These are phyloP conservation scores for Drosophila punjabiensis DNA, from an alignment of 1,140 invertebrate species.

Conservation along the genomic window DNA sequence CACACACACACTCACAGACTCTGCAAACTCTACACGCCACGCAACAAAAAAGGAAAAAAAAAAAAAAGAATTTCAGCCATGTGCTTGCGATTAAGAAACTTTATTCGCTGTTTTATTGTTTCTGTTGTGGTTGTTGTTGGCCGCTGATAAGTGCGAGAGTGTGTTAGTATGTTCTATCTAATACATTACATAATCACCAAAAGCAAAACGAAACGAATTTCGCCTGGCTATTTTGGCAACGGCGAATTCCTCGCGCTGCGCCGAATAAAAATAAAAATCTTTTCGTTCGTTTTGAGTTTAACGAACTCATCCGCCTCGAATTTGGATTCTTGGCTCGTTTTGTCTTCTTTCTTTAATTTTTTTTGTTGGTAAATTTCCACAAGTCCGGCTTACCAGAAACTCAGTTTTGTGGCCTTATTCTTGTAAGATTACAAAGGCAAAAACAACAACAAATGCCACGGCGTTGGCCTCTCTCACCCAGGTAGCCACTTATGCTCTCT, in stretches of 20 bases:
- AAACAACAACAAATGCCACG: constrained; percentile 31
- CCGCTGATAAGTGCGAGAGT: constrained; percentile 46
- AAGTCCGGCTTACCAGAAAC: constrained; percentile 57
- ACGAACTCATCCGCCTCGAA: constrained; percentile 48
- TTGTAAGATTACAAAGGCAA: constrained; percentile 69
- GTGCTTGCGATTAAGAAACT: constrained; percentile 73
- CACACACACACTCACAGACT: not conserved
- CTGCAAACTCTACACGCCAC: constrained; percentile 52
- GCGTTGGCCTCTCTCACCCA: constrained; percentile 29
- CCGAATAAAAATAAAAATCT: constrained; percentile 64
- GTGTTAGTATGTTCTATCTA: constrained; percentile 26
- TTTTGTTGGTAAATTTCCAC: constrained; percentile 61
- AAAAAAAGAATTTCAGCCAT: constrained; percentile 53
- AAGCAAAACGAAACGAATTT: constrained; percentile 40
- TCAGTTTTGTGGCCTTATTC: constrained; percentile 51
- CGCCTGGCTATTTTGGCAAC: constrained; percentile 68
- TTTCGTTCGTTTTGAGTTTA: constrained; percentile 51
- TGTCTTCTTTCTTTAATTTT: constrained; percentile 12
- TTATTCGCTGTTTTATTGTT: constrained; percentile 32
- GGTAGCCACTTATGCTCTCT: constrained; percentile 21
- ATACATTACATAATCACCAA: constrained; percentile 65
- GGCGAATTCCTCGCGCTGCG: constrained; percentile 45
- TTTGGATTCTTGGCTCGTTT: constrained; percentile 6
- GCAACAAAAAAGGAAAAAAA: constrained; percentile 59
- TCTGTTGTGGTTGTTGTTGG: constrained; percentile 35